Evolutionary conservation across 2,797 vertebrate genomes (phyloP), one percentile per base, ranked within the genome.

Genomic region (Brachymystax lenok): DNA sequence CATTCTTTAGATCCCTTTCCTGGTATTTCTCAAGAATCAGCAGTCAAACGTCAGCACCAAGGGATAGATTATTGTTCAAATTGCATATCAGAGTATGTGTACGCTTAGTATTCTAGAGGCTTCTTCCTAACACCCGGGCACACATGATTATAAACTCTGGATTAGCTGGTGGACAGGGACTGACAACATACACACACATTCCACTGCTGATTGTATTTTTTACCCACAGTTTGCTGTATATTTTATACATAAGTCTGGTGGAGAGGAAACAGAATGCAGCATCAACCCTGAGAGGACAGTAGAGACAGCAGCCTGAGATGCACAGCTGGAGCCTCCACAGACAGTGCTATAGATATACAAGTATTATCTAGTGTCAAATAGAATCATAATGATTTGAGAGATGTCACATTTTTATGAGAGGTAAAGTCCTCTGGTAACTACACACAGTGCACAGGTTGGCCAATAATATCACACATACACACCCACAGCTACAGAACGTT

Each of bases 161-260:
- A 73, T 56, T 33, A 8, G 16, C 52, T 73, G 24, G 28, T 19
- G 5, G 71, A 54, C 27, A n/a, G 50, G 52, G 52, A 56, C 52
- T 59, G 17, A n/a, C 27, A 4, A 56, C 50, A 72, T 30, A 24
- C 24, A 24, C 40, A 51, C 69, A 21, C 27, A 71, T 56, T 56
- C 3, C 17, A 28, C 40, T 21, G 71, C 21, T 7, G 75, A 73
- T 78, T 40, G n/a, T 24, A 28, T n/a, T 30, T 54, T 21, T 40
- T 73, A 24, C 76, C 56, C 71, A 80, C 69, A 28, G 2, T 72
- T 27, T 56, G 5, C 35, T 73, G 50, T 71, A 51, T 74, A 79
- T 78, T 84, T 82, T 54, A 81, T 71, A 35, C 27, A 28, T 5
- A 51, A 24, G n/a, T 8, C 46, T 79, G 75, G 63, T 83, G 68